Base-by-base conservation (phyloP, 2,113 vertebrate genomes). In the Myrmophylax atrothorax region DNA sequence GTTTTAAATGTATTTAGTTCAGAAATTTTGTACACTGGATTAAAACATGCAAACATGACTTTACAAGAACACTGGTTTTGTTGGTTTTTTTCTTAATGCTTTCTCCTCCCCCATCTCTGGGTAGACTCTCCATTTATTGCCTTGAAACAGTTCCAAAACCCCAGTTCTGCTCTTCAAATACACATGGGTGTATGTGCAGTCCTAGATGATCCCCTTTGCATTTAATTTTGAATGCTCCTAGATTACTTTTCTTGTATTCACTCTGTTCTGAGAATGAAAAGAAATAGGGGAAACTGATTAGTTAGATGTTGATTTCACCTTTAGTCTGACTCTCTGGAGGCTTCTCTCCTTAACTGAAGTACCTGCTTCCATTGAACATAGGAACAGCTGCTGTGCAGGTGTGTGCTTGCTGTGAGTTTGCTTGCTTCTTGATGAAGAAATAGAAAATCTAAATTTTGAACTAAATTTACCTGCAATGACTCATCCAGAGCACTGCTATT, bases 381-480 rank as follows among this genome's bases (percentile, higher is more conserved):
- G 35, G 50, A 83, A 29, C 47, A 31, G 58, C 35, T 63, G 29
- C 77, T 89, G 68, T 56, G 58, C 79, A 77, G 20, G 16, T 77
- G 37, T 16, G 55, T 66, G 63, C 68, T 90, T 55, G 64, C 91
- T 93, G 56, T 52, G 31, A 70, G 17, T 42, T 68, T 83, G 50
- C 55, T 70, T 82, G 44, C n/a, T 46, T 91, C 84, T 58, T 8
- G 35, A 5, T 73, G 53, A 79, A 93, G n/a, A 70, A 81, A 68
- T 52, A 77, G 18, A 70, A 80, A 37, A 63, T 50, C 46, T 89
- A 26, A 37, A 78, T 82, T 96, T 83, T 7, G 26, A 94, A 77
- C 67, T 85, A 63, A 62, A 80, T 92, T 86, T 94, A 78, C 86
- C 86, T 94, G 64, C 68, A 59, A 4, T 84, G 69, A 89, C 88